Conservation (phyloP, 2,888 invertebrate genomes). For the Allophyes oxyacanthae region DNA sequence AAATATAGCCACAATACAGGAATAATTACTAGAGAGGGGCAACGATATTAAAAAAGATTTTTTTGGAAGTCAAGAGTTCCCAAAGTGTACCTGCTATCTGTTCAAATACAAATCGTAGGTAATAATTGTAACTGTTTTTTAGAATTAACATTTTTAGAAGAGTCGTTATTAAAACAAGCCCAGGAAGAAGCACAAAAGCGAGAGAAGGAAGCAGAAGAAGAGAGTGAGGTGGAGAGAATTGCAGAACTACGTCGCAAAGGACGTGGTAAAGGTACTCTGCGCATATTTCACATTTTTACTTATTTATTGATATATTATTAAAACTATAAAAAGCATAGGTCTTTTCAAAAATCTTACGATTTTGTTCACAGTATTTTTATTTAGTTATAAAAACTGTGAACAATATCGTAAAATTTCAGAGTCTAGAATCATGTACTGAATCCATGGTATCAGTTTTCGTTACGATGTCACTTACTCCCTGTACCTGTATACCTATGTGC, state of each 20-base stretch:
- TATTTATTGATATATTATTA: not conserved
- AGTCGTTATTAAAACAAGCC: conserved; percentile 89
- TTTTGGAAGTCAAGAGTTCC: no score
- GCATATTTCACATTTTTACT: not conserved
- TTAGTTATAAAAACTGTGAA: no score
- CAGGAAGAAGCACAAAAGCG: conserved; percentile 79
- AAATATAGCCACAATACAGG: no score
- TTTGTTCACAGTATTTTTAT: no score
- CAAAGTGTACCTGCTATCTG: not conserved
- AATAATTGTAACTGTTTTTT: conserved; percentile 46
- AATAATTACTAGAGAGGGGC: no score
- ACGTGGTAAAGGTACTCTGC: conserved; percentile 78
- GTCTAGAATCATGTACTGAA: no score
- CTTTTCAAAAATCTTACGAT: no score
- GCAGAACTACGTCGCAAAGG: conserved; percentile 82
- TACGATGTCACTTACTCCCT: no score
- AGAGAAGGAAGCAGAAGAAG: conserved; percentile 70
- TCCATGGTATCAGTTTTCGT: no score
- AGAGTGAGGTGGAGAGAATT: conserved; percentile 79
- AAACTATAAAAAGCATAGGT: not conserved
- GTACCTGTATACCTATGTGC: no score
- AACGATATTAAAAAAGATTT: no score
- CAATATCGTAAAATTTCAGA: no score
- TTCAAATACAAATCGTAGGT: not conserved
- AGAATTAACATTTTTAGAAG: conserved; percentile 89